Evolutionary conservation across 2,797 vertebrate species (phyloP).

Genomic region (Cottoperca gobio): DNA sequence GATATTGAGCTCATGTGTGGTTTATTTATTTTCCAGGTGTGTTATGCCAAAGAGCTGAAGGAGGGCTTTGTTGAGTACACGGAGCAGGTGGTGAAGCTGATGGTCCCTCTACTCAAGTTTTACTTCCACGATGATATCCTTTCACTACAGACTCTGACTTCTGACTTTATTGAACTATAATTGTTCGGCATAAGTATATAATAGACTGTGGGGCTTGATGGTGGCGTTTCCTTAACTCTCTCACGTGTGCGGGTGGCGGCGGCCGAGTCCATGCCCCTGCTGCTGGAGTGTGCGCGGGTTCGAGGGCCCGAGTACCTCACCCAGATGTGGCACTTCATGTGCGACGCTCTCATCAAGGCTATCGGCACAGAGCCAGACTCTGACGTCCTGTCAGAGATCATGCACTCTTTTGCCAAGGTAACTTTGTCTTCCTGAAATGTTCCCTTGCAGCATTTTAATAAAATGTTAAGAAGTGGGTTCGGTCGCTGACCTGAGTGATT

Average conservation of each 20-base stretch:
- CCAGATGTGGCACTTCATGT: constrained; percentile 99
- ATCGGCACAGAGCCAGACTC: constrained; percentile 98
- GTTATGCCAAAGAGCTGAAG: constrained; percentile 98
- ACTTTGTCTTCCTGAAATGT: not conserved
- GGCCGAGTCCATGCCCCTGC: constrained; percentile 96
- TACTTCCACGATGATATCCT: constrained; percentile 99
- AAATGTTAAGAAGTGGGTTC: accelerated
- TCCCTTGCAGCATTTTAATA: not conserved
- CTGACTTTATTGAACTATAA: not conserved
- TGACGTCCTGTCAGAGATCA: constrained; percentile 98
- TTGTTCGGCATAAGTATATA: too few relatives aligned
- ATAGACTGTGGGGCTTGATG: not conserved
- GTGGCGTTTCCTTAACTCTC: constrained; percentile 79
- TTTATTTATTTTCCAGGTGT: constrained; percentile 89
- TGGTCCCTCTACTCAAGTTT: constrained; percentile 98
- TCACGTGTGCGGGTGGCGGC: constrained; percentile 96
- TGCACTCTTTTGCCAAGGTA: constrained; percentile 99
- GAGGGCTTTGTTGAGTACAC: constrained; percentile 99
- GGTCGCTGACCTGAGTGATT: not conserved
- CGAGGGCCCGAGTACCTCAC: constrained; percentile 96
- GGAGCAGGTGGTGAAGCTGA: constrained; percentile 98
- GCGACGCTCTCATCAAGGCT: constrained; percentile 97
- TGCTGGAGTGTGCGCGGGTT: constrained; percentile 95
- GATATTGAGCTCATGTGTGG: not conserved
- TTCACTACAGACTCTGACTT: not conserved